These are phyloP conservation scores for Perca fluviatilis DNA, from an alignment of 2,113 vertebrate species.

Conservation along the genomic window DNA sequence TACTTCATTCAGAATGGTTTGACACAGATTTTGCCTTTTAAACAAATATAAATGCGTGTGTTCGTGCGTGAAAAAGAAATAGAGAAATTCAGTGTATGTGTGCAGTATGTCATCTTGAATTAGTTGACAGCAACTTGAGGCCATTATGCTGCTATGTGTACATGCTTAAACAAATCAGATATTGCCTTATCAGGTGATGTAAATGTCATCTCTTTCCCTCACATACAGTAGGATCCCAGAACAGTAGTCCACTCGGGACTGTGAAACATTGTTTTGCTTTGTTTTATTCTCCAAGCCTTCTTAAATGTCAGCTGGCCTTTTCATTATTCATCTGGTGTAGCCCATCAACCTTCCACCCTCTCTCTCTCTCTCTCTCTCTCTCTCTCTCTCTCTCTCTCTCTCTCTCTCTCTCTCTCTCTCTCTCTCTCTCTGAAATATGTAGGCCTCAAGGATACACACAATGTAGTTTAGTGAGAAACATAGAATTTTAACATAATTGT, in stretches of 20 bases:
- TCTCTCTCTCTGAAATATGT: not conserved
- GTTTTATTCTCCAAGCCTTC: not conserved
- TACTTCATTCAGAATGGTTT: no score
- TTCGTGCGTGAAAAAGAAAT: no score
- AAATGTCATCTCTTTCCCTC: not conserved
- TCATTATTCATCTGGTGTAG: conserved; percentile 28
- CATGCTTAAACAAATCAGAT: not conserved
- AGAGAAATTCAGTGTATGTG: not conserved
- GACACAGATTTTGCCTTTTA: no score
- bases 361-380: not conserved
- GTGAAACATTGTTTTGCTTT: not conserved
- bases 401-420: not conserved
- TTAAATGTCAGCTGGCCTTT: conserved; percentile 32
- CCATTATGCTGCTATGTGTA: not conserved
- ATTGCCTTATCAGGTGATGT: not conserved
- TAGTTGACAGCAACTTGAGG: not conserved
- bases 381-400: no score
- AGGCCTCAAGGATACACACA: not conserved
- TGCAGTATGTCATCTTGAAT: not conserved
- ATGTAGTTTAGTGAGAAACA: not conserved
- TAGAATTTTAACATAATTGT: no score
- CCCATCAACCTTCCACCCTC: not conserved
- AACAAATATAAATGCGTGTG: no score
- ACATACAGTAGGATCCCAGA: not conserved
- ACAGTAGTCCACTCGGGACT: not conserved